Percentiles rank a stretch among this genome's conserved stretches.
These are phyloP conservation scores for Thymallus thymallus DNA, from an alignment of 2,113 vertebrate species.

Conservation along the genomic window DNA sequence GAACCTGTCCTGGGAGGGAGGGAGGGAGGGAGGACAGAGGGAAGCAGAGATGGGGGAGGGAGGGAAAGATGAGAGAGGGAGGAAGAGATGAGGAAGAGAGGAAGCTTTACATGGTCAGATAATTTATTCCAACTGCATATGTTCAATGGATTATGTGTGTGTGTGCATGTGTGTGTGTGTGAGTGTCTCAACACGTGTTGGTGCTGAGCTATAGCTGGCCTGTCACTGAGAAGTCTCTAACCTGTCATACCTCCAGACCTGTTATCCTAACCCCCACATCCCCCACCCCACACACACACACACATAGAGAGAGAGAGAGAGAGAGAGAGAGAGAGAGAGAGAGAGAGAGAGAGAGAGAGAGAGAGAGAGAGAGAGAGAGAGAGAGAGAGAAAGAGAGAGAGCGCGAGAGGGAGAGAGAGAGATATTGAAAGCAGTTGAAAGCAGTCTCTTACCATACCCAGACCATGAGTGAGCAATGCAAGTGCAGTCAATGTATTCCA, in stretches of 20 bases:
- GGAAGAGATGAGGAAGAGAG: neutral
- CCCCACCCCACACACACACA: constrained; percentile 4
- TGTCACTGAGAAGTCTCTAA: constrained; percentile 12
- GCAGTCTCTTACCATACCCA: no score
- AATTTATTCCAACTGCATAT: neutral
- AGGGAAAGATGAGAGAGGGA: neutral
- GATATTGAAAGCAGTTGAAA: neutral
- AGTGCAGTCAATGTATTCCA: no score
- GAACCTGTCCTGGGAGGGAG: constrained; percentile 57
- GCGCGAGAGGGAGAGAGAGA: no score
- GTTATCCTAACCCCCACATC: neutral
- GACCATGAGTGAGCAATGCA: no score
- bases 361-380: no score
- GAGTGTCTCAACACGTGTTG: neutral
- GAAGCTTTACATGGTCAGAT: neutral
- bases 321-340: no score
- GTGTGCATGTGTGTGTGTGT: constrained; percentile 1
- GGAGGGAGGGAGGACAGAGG: constrained; percentile 15
- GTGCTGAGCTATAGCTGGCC: constrained; percentile 12
- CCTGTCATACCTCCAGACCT: constrained; percentile 1
- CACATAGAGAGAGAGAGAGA: neutral
- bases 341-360: no score
- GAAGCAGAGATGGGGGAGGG: constrained; percentile 7
- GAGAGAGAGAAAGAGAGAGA: no score
- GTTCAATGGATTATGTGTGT: constrained; percentile 10